Conservation (phyloP, 2,797 vertebrate species). For the Acanthurus leucopareius region DNA sequence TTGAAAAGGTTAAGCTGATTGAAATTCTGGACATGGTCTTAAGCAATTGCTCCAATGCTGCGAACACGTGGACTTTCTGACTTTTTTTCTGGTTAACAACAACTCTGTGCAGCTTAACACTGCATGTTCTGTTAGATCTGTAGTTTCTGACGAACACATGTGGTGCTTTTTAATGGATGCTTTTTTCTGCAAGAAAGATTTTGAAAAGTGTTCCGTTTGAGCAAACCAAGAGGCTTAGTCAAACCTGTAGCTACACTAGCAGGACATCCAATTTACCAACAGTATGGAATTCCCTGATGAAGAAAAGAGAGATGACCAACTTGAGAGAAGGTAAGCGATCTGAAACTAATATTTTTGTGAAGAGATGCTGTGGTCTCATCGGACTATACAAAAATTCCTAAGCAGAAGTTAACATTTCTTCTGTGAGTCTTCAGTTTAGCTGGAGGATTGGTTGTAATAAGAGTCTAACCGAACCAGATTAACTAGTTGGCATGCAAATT, state of each 20-base stretch:
- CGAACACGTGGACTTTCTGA: constrained; percentile 35
- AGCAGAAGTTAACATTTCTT: neutral
- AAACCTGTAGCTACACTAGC: constrained; percentile 65
- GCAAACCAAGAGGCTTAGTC: constrained; percentile 22
- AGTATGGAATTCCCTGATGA: constrained; percentile 34
- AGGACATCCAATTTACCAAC: constrained; percentile 8
- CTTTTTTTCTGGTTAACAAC: constrained; percentile 17
- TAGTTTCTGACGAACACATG: neutral
- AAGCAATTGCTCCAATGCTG: constrained; percentile 15
- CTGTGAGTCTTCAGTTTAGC: neutral
- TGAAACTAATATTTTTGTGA: neutral
- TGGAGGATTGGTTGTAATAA: neutral
- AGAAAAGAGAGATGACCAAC: constrained; percentile 45
- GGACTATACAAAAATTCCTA: neutral
- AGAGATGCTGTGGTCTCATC: neutral
- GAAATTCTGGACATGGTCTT: constrained; percentile 85
- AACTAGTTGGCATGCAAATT: neutral
- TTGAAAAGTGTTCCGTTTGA: constrained; percentile 16
- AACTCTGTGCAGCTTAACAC: constrained; percentile 10
- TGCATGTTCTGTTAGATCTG: neutral
- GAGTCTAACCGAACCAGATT: neutral
- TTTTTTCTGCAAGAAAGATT: constrained; percentile 8
- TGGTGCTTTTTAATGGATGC: neutral
- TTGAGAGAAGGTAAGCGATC: constrained; percentile 77
- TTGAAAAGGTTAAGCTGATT: constrained; percentile 86